Conservation (phyloP, 2,113 vertebrate genomes). For the Piprites chloris region DNA sequence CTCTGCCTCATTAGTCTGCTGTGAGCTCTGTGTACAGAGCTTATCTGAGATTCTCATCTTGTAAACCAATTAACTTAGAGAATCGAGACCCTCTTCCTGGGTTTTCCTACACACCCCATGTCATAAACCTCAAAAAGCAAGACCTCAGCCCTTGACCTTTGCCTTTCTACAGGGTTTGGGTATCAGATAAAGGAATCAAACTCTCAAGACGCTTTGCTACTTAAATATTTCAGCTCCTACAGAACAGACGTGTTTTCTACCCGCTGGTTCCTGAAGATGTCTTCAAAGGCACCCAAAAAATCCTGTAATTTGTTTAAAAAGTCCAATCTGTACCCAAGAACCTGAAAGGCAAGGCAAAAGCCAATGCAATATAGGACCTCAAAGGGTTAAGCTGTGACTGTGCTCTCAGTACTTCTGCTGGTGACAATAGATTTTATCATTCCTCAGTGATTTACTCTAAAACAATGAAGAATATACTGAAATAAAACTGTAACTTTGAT, state of each 20-base stretch:
- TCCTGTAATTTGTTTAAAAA: neutral
- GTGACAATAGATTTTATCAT: neutral
- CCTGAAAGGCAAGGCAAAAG: neutral
- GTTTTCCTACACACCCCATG: neutral
- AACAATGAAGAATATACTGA: neutral
- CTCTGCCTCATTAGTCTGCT: neutral
- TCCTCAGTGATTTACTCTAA: neutral
- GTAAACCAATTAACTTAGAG: neutral
- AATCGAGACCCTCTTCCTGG: neutral
- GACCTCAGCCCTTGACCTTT: neutral
- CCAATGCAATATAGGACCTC: neutral
- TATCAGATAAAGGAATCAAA: neutral
- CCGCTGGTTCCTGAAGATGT: neutral
- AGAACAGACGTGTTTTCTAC: neutral
- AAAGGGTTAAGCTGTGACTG: neutral
- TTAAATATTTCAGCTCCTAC: neutral
- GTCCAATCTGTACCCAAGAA: neutral
- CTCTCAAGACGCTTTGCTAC: neutral
- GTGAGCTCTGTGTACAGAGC: neutral
- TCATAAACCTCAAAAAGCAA: neutral
- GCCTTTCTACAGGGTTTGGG: neutral
- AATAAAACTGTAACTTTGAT: neutral
- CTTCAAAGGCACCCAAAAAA: neutral
- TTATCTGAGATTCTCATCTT: neutral
- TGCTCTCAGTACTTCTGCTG: neutral